Conservation (phyloP, 2,113 vertebrate species). For the Melospiza melodia region DNA sequence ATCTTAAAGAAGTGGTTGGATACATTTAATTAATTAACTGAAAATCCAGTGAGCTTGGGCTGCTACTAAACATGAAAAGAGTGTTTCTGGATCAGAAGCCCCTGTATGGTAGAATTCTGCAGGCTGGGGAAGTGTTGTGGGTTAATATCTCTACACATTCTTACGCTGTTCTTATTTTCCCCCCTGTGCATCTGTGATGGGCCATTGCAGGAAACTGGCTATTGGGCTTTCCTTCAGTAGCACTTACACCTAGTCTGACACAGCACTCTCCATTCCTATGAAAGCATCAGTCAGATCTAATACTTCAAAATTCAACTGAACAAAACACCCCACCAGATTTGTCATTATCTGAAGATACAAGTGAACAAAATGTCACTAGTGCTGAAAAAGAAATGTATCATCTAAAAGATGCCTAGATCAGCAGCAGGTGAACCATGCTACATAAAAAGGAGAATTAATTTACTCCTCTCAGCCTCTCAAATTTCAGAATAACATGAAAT, state of each 20-base stretch:
- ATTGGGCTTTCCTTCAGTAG: background rate
- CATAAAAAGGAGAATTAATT: background rate
- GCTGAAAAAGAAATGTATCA: accelerated
- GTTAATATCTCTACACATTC: background rate
- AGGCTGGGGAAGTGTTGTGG: background rate
- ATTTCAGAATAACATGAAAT: background rate
- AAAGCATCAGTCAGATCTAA: background rate
- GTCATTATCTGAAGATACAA: background rate
- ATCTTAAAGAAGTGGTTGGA: background rate
- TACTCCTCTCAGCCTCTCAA: background rate
- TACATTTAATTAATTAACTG: background rate
- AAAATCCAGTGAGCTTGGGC: background rate
- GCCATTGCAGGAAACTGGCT: background rate
- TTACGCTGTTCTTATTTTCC: background rate
- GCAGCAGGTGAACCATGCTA: background rate
- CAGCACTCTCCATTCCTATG: accelerated
- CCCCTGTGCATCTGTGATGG: accelerated
- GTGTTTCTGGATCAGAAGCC: background rate
- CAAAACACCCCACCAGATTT: background rate
- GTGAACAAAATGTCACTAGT: background rate
- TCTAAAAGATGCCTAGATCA: background rate
- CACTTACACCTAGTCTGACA: background rate
- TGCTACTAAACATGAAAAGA: background rate
- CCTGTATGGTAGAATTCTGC: background rate
- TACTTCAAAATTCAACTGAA: background rate